Percentiles rank a stretch among this genome's conserved stretches.
These are phyloP conservation scores for Amphiprion clarkii DNA, from an alignment of 2,797 vertebrate species.

Conservation along the genomic window DNA sequence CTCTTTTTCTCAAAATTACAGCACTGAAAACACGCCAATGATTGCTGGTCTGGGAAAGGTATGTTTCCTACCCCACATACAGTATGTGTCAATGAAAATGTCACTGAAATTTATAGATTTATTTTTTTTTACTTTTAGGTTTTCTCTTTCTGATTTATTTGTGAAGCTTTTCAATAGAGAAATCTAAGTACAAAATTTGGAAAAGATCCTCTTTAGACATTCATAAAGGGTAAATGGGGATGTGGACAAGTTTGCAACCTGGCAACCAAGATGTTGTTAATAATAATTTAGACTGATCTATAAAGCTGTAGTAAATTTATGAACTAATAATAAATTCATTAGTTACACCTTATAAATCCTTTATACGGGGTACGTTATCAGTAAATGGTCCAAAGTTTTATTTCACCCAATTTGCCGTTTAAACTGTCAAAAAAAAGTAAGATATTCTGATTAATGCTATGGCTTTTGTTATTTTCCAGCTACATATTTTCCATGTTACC, in stretches of 20 bases:
- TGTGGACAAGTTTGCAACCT: background rate
- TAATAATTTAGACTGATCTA: background rate
- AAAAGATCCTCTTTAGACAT: background rate
- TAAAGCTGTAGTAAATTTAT: background rate
- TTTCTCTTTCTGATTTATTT: background rate
- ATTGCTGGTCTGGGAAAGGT: conserved; percentile 97
- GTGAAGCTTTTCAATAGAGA: no score
- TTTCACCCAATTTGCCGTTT: background rate
- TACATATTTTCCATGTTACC: background rate
- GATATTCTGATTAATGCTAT: background rate
- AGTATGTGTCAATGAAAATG: background rate
- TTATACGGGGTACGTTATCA: background rate
- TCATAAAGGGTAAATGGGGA: background rate
- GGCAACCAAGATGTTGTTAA: background rate
- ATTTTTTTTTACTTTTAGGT: background rate
- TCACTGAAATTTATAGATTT: background rate
- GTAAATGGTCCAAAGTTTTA: background rate
- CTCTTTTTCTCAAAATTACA: conserved; percentile 74
- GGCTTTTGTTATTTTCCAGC: background rate
- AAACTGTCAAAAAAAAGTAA: background rate
- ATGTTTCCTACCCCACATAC: conserved; percentile 6
- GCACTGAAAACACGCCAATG: conserved; percentile 98
- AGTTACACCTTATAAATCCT: background rate
- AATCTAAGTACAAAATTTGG: background rate
- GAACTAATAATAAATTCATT: background rate